Evolutionary conservation across 2,797 vertebrate species (phyloP).

Genomic region (Sebastes matsubarae): DNA sequence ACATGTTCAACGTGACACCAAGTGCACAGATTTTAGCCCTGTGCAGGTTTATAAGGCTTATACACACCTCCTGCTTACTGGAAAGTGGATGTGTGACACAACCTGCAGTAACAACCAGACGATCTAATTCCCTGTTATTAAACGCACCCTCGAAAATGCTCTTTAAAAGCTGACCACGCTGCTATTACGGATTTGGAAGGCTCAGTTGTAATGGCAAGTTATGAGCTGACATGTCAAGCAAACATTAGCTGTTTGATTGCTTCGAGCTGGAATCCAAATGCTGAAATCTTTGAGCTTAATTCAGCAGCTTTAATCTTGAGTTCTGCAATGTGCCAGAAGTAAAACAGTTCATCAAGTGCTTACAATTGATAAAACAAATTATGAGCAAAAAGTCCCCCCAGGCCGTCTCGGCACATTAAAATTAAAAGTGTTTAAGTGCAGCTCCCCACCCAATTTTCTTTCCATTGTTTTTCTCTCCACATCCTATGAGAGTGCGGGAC

Average conservation of each 20-base stretch:
- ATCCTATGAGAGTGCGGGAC: background rate
- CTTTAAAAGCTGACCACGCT: constrained; percentile 43
- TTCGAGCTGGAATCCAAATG: constrained; percentile 12
- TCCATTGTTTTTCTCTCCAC: constrained; percentile 38
- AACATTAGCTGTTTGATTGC: constrained; percentile 27
- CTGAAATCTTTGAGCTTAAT: constrained; percentile 16
- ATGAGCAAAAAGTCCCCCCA: background rate
- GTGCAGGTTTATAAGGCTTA: constrained; percentile 21
- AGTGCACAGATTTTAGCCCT: constrained; percentile 22
- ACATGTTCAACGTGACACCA: constrained; percentile 41
- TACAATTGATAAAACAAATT: constrained; percentile 22
- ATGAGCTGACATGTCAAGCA: constrained; percentile 31
- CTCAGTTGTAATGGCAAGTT: constrained; percentile 37
- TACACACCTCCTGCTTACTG: constrained; percentile 29
- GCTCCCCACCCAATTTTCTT: constrained; percentile 7
- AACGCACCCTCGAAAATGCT: constrained; percentile 49
- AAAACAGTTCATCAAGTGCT: constrained; percentile 23
- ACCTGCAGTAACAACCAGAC: constrained; percentile 52
- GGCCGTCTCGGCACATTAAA: background rate
- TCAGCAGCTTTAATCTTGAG: constrained; percentile 9
- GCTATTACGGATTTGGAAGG: constrained; percentile 38
- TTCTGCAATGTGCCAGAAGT: constrained; percentile 4
- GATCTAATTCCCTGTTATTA: constrained; percentile 64
- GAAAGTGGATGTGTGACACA: constrained; percentile 56
- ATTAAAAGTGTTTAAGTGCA: constrained; percentile 30